phyloP scores from a whole-genome alignment of 1,140 invertebrate genomes.

The Drosophila mauritiana region DNA sequence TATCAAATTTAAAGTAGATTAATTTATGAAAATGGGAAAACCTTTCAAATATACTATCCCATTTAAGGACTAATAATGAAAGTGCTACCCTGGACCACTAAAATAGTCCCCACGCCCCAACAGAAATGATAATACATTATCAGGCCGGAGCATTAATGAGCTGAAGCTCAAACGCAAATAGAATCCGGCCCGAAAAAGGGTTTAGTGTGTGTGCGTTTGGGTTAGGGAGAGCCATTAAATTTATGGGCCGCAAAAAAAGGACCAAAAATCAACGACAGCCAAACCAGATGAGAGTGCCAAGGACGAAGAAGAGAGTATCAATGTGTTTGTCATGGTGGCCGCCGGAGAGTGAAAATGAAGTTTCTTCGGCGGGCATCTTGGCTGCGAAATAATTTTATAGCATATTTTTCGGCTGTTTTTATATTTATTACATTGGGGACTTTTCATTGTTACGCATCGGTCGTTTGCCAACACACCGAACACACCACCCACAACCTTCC shows the following conservation, averaged over 20 bases:
- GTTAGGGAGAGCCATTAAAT: constrained; percentile 63
- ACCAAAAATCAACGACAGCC: constrained; percentile 71
- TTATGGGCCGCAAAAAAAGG: constrained; percentile 76
- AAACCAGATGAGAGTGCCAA: constrained; percentile 39
- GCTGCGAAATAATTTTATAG: constrained; percentile 80
- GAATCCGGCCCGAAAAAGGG: constrained; percentile 38
- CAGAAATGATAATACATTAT: constrained; percentile 68
- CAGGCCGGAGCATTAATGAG: constrained; percentile 67
- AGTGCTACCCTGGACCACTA: constrained; percentile 36
- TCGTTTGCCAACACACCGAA: constrained; percentile 57
- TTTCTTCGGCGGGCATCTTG: constrained; percentile 34
- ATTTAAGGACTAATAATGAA: constrained; percentile 5
- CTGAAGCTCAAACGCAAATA: constrained; percentile 48
- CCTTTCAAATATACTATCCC: neutral
- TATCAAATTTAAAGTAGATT: no score
- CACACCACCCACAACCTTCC: constrained; percentile 1
- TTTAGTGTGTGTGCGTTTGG: constrained; percentile 16
- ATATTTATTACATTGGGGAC: constrained; percentile 84
- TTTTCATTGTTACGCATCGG: constrained; percentile 82
- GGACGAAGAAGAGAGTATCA: constrained; percentile 23
- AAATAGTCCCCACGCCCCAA: constrained; percentile 12
- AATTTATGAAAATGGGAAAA: no score
- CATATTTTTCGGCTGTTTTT: constrained; percentile 84
- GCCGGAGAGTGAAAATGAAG: constrained; percentile 11
- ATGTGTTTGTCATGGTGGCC: constrained; percentile 10